phyloP scores from a whole-genome alignment of 2,888 invertebrate species.

The Phanerotoma sp. region DNA sequence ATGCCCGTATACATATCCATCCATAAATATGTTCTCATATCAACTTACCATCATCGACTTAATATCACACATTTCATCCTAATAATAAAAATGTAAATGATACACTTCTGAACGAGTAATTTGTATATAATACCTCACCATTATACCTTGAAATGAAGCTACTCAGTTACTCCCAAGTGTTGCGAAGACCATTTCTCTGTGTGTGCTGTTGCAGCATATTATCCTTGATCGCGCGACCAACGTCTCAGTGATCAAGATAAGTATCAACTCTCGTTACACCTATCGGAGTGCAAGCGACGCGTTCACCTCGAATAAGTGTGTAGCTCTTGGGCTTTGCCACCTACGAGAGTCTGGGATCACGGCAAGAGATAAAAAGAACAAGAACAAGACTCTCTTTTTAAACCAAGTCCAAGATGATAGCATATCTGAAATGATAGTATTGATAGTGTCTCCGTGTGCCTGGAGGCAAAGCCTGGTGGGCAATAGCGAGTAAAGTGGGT shows the following conservation, averaged over 20 bases:
- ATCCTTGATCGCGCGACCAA: too few relatives aligned
- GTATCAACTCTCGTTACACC: conserved; percentile 49
- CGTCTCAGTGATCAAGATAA: conserved; percentile 45
- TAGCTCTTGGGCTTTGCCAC: conserved; percentile 29
- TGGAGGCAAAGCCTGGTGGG: too few relatives aligned
- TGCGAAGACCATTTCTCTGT: background rate
- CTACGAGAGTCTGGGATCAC: conserved; percentile 27
- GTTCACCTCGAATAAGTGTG: conserved; percentile 18
- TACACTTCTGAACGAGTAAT: too few relatives aligned
- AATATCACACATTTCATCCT: too few relatives aligned
- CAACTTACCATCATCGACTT: too few relatives aligned
- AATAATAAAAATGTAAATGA: too few relatives aligned
- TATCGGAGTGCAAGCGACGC: conserved; percentile 25
- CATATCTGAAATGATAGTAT: conserved; percentile 30
- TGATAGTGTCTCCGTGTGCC: conserved; percentile 46
- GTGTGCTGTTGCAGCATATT: background rate
- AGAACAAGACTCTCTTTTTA: conserved; percentile 20
- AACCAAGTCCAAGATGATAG: conserved; percentile 38
- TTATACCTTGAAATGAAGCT: background rate
- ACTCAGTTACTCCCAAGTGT: conserved; percentile 3
- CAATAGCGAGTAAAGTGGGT: too few relatives aligned
- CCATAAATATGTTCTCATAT: too few relatives aligned
- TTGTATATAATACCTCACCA: too few relatives aligned
- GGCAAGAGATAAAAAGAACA: background rate
- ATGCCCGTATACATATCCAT: too few relatives aligned